Conservation (phyloP, 2,113 vertebrate species). For the Amphiprion ocellaris region DNA sequence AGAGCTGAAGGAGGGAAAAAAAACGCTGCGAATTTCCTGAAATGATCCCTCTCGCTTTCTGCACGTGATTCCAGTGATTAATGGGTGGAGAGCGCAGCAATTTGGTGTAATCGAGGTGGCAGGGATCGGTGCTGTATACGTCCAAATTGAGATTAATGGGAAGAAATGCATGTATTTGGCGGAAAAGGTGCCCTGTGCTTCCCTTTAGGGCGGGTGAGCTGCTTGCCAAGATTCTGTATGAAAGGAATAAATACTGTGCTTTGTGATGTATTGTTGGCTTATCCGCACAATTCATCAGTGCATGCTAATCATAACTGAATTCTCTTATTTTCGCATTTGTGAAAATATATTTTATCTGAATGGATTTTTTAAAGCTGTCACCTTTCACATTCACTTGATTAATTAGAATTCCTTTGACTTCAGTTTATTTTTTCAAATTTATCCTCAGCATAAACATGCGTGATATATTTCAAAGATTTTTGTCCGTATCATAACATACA, state of each 20-base stretch:
- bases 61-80: slow-evolving; percentile 56
- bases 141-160: slow-evolving; percentile 61
- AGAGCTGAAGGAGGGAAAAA: slow-evolving; percentile 6
- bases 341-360: background rate
- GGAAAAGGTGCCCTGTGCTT: slow-evolving; percentile 44
- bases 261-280: background rate
- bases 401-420: background rate
- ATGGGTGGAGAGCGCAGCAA: slow-evolving; percentile 48
- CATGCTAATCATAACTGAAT: background rate
- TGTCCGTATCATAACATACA: slow-evolving; percentile 15
- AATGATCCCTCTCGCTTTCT: slow-evolving; percentile 56
- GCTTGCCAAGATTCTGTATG: slow-evolving; percentile 39
- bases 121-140: slow-evolving; percentile 34
- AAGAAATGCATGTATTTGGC: slow-evolving; percentile 1
- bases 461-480: slow-evolving; percentile 13
- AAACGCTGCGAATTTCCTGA: slow-evolving; percentile 48
- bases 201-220: slow-evolving; percentile 18
- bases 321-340: background rate
- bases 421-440: background rate
- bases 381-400: background rate
- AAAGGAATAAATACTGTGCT: slow-evolving; percentile 5
- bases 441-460: slow-evolving; percentile 4
- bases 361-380: background rate
- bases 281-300: background rate
- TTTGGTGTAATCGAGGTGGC: slow-evolving; percentile 44